Evolutionary conservation across 2,113 vertebrate species (phyloP).

Genomic region (Pogonocichla stellata): DNA sequence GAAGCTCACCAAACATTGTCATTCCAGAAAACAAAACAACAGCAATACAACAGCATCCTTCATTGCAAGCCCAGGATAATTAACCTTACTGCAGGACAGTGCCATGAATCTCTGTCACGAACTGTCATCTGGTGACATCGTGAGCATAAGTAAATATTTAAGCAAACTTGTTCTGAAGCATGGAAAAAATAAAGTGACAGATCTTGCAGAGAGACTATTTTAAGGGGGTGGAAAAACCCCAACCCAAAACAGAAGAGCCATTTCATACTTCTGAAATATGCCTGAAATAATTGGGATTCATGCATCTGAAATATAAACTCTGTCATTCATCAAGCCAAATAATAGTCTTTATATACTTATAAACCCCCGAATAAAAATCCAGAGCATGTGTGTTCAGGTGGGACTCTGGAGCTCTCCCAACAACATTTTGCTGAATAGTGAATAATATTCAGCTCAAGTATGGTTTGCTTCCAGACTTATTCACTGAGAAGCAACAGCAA

Average conservation of each 20-base stretch:
- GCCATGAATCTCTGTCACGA: slow-evolving; percentile 26
- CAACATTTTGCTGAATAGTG: slow-evolving; percentile 73
- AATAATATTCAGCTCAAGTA: slow-evolving; percentile 75
- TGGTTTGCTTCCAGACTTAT: slow-evolving; percentile 66
- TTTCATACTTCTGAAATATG: background rate
- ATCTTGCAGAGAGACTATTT: background rate
- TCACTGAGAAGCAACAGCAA: slow-evolving; percentile 66
- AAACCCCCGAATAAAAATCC: background rate
- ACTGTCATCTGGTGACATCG: background rate
- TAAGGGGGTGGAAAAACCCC: fast-evolving
- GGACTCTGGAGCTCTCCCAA: slow-evolving; percentile 57
- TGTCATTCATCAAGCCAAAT: slow-evolving; percentile 3
- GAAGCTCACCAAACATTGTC: slow-evolving; percentile 13
- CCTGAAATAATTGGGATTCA: slow-evolving; percentile 19
- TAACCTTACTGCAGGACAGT: slow-evolving; percentile 44
- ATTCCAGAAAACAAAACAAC: slow-evolving; percentile 36
- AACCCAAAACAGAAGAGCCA: background rate
- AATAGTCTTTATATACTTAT: slow-evolving; percentile 23
- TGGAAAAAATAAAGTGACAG: slow-evolving; percentile 9
- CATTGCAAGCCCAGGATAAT: slow-evolving; percentile 14
- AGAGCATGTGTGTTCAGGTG: slow-evolving; percentile 49
- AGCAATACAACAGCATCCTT: background rate
- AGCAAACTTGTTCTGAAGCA: background rate
- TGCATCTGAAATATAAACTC: slow-evolving; percentile 1
- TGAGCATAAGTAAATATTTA: background rate